Conservation (phyloP, 2,113 vertebrate species). For the Psammodynastes pulverulentus region DNA sequence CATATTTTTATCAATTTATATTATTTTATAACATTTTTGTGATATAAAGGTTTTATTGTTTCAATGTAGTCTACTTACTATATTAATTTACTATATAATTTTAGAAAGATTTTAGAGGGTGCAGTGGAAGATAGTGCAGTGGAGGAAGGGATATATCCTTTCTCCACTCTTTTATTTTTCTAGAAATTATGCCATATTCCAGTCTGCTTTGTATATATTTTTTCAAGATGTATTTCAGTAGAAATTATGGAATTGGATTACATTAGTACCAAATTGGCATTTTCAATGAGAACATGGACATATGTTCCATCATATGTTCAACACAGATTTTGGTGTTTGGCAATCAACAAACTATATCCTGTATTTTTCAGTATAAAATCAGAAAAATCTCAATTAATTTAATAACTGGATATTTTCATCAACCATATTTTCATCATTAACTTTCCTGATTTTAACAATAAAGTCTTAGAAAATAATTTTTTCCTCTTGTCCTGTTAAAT, state of each 20-base stretch:
- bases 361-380: background rate
- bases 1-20: background rate
- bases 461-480: background rate
- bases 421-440: background rate
- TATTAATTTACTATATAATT: background rate
- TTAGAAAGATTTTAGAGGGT: background rate
- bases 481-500: too few species aligned
- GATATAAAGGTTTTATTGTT: background rate
- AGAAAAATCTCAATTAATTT: background rate
- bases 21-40: background rate
- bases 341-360: slow-evolving; percentile 3
- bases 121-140: background rate
- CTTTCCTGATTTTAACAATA: background rate
- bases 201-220: background rate
- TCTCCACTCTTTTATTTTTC: background rate
- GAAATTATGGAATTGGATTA: background rate
- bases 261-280: slow-evolving; percentile 1
- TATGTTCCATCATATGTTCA: slow-evolving; percentile 18
- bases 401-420: slow-evolving; percentile 3
- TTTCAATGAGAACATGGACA: slow-evolving; percentile 17
- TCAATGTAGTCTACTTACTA: background rate
- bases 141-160: background rate
- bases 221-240: background rate
- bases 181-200: background rate
- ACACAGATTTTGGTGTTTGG: slow-evolving; percentile 1